Evolutionary conservation across 37 sponge, comb jelly and placozoan genomes (phyloP).

Genomic region (Ianthella basta): DNA sequence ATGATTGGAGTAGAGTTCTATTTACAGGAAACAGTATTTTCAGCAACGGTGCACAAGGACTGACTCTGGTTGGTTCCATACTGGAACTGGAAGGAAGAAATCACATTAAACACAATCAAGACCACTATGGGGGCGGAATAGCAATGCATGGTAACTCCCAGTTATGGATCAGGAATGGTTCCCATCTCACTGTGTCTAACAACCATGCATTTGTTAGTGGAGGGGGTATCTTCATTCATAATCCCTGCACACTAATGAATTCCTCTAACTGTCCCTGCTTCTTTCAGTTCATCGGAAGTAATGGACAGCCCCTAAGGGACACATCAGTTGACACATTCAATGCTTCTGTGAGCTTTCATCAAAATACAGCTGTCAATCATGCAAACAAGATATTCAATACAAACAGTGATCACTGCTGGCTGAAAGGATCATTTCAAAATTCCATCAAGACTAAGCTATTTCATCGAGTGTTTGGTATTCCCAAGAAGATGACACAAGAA

Average conservation of each 20-base stretch:
- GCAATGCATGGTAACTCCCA: neutral
- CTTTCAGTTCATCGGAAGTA: neutral
- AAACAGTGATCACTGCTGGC: neutral
- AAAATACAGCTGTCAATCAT: neutral
- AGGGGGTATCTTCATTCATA: slow-evolving; percentile 11
- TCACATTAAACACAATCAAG: neutral
- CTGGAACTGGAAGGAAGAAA: slow-evolving; percentile 3
- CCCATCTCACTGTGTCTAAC: neutral
- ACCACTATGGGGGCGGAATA: slow-evolving; percentile 17
- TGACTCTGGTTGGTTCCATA: neutral
- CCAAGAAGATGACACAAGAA: neutral
- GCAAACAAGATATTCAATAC: slow-evolving; percentile 18
- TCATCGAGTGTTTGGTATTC: neutral
- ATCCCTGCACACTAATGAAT: neutral
- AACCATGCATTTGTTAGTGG: slow-evolving; percentile 4
- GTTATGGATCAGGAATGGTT: neutral
- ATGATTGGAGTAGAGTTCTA: neutral
- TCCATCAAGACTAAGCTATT: neutral
- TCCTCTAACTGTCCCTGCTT: neutral
- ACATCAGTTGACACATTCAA: neutral
- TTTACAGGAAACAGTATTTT: neutral
- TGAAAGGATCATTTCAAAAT: neutral
- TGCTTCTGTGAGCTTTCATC: neutral
- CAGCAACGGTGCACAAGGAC: neutral
- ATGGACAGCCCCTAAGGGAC: neutral